Evolutionary conservation across 2,888 invertebrate species (phyloP).

Genomic region (Scrobipalpa costella): DNA sequence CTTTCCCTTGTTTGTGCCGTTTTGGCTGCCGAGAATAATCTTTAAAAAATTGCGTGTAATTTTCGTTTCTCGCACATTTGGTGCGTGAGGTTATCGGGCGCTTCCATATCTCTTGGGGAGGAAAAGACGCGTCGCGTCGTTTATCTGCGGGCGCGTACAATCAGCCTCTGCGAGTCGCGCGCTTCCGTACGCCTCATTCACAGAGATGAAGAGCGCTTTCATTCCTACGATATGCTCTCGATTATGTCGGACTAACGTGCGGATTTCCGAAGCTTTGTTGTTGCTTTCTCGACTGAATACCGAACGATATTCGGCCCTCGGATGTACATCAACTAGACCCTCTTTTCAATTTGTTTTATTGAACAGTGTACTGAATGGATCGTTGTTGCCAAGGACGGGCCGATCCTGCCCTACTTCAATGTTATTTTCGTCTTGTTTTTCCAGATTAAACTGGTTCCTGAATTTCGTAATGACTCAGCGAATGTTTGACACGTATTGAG

Average conservation of each 20-base stretch:
- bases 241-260: constrained; percentile 23
- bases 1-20: constrained; percentile 14
- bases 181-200: constrained; percentile 21
- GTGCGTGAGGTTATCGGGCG: constrained; percentile 14
- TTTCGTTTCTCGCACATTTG: constrained; percentile 10
- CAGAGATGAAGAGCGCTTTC: constrained; percentile 17
- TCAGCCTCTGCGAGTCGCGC: neutral
- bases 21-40: neutral
- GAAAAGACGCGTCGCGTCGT: constrained; percentile 12
- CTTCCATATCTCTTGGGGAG: constrained; percentile 10
- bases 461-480: constrained; percentile 14
- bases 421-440: constrained; percentile 14
- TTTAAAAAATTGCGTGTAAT: neutral
- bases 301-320: constrained; percentile 10
- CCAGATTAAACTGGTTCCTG: constrained; percentile 5
- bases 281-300: constrained; percentile 19
- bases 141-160: constrained; percentile 11
- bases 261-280: constrained; percentile 24
- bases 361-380: constrained; percentile 11
- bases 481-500: constrained; percentile 22
- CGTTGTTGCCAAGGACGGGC: constrained; percentile 16
- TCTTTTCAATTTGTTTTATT: constrained; percentile 20
- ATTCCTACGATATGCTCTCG: constrained; percentile 17
- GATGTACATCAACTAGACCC: constrained; percentile 8
- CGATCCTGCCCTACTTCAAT: neutral